Base-by-base conservation (phyloP, 2,888 invertebrate genomes). In the Rhagonycha lutea region DNA sequence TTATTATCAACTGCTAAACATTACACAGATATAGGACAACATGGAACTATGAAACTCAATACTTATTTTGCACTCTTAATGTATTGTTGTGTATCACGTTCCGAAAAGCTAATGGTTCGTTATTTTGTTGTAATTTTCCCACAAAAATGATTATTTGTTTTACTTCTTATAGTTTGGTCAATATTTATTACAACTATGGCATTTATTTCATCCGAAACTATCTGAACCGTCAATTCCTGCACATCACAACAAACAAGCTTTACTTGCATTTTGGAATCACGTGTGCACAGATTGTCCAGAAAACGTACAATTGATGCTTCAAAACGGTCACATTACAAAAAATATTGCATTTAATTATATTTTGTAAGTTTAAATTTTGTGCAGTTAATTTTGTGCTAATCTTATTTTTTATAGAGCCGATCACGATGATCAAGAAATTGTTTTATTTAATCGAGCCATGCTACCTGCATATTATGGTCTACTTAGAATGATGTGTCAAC, bases 341-440 rank as follows among this genome's bases (percentile, higher is more conserved):
- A 97, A 98, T 87, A 97, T 98, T 87, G 97, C 97, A 79, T 98
- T 97, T 90, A 98, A 97, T 88, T 98, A 98, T 85, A 98, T 98
- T 87, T 90, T 98, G 97, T 97, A 89, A 93, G 94, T 91, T 69
- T 23, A 70, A 72, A 71, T 63, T 79, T 69, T 71, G 5, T 14
- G 14, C 11, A 67, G 47, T 47, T 28, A 68, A 2, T 18, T n/a
- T 14, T 32, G 11, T 23, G 14, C 14, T 71, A 14, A 24, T 73
- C 9, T 71, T 29, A 60, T 24, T 70, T 78, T 78, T 84, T 86
- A 8, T 85, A 97, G 97, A 79, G 98, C 98, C 80, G 98, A 98
- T 89, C 98, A 98, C 86, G 98, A 98, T 82, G 98, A 98, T 88
- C 96, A 97, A 84, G 98, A 98, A 85, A 97, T 98, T 79, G 95